Evolutionary conservation across 2,797 vertebrate genomes (phyloP).

Genomic region (Takifugu rubripes): DNA sequence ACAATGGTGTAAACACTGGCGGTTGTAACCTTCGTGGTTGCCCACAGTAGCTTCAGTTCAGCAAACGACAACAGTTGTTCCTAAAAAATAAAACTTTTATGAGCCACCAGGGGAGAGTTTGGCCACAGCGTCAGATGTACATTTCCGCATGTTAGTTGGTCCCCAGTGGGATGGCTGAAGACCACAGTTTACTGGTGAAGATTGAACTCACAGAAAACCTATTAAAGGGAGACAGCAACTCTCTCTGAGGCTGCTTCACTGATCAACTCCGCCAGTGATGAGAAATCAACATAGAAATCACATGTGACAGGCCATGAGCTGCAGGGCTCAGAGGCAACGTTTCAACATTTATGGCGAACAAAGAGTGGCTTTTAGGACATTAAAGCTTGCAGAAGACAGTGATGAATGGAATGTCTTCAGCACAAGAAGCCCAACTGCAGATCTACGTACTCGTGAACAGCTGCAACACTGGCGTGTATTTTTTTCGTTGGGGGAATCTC

Average conservation of each 20-base stretch:
- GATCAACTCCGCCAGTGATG: conserved; percentile 21
- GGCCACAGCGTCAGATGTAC: too few species aligned
- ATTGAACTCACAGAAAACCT: conserved; percentile 21
- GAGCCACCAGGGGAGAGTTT: too few species aligned
- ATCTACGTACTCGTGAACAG: too few species aligned
- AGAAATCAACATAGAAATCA: conserved; percentile 29
- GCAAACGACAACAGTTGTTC: too few species aligned
- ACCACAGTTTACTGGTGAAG: not conserved
- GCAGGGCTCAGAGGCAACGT: conserved; percentile 10
- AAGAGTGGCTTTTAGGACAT: conserved; percentile 7
- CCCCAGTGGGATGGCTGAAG: too few species aligned
- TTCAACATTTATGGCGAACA: conserved; percentile 6
- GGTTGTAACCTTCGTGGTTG: too few species aligned
- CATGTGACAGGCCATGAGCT: conserved; percentile 15
- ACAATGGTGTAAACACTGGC: too few species aligned
- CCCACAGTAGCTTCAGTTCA: too few species aligned
- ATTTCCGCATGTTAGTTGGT: too few species aligned
- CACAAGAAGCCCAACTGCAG: too few species aligned
- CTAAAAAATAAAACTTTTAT: too few species aligned
- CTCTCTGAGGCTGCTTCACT: conserved; percentile 27
- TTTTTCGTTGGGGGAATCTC: not conserved
- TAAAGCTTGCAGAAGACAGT: conserved; percentile 8
- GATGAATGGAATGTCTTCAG: conserved; percentile 4
- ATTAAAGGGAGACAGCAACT: conserved; percentile 16
- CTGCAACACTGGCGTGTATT: too few species aligned